Conservation (phyloP, 2,113 vertebrate species). For the Rhinoderma darwinii region DNA sequence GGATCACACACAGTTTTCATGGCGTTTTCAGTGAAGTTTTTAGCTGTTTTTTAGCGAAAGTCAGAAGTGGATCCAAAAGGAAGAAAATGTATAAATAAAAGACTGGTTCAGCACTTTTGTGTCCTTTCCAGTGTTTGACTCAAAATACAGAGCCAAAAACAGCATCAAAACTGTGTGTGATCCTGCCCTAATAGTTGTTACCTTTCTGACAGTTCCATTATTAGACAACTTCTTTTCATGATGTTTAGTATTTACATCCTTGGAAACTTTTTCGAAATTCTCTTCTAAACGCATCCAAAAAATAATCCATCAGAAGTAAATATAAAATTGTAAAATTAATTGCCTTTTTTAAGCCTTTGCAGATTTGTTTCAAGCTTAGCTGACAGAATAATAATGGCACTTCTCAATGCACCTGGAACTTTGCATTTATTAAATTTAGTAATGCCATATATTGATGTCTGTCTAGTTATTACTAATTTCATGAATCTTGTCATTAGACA, state of each 20-base stretch:
- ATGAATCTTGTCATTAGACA: constrained; percentile 30
- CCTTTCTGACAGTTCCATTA: background rate
- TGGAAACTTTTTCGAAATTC: constrained; percentile 18
- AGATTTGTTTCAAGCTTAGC: constrained; percentile 44
- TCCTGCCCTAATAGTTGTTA: too few relatives aligned
- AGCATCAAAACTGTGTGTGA: too few relatives aligned
- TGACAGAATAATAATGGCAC: constrained; percentile 45
- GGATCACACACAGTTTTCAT: too few relatives aligned
- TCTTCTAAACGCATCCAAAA: constrained; percentile 35
- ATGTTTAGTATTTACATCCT: background rate
- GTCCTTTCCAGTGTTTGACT: too few relatives aligned
- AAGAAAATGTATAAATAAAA: too few relatives aligned
- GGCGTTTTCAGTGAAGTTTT: too few relatives aligned
- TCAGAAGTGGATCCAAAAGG: too few relatives aligned
- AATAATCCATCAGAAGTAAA: constrained; percentile 45
- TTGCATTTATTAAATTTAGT: constrained; percentile 42
- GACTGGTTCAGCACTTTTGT: too few relatives aligned
- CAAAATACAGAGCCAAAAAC: too few relatives aligned
- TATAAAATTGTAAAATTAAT: constrained; percentile 55
- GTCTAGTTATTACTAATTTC: constrained; percentile 40
- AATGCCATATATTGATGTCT: constrained; percentile 42
- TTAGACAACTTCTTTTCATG: background rate
- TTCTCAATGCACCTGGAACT: constrained; percentile 49
- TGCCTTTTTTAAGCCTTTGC: constrained; percentile 47
- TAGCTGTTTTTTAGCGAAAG: too few relatives aligned